These are phyloP conservation scores for Thereuonema tuberculata DNA, from an alignment of 1,140 invertebrate genomes.

Conservation along the genomic window DNA sequence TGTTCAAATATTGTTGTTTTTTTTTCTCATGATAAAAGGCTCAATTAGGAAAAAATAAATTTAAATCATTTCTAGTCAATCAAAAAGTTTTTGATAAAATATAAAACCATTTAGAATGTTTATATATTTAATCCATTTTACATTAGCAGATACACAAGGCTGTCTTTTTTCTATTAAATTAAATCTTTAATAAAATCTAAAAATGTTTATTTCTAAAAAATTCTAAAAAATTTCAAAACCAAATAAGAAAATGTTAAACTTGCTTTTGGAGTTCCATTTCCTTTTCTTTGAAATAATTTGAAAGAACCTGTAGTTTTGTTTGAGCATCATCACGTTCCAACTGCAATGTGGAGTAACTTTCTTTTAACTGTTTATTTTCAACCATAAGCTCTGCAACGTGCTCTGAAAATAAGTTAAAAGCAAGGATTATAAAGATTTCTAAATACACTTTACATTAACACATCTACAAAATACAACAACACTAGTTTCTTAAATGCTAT, in stretches of 20 bases:
- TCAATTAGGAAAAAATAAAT: too few species aligned
- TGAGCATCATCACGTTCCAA: constrained; percentile 63
- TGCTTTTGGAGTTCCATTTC: constrained; percentile 67
- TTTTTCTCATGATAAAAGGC: too few species aligned
- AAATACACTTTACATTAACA: background rate
- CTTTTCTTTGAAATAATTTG: constrained; percentile 75
- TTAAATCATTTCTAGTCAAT: too few species aligned
- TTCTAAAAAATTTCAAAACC: background rate
- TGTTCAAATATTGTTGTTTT: too few species aligned
- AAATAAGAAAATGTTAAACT: background rate
- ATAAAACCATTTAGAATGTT: too few species aligned
- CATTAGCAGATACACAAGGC: too few species aligned
- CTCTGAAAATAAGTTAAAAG: background rate
- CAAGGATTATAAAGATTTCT: background rate
- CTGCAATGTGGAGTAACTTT: constrained; percentile 52
- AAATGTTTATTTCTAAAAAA: too few species aligned
- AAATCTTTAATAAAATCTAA: constrained; percentile 5
- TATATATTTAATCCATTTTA: too few species aligned
- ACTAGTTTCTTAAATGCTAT: too few species aligned
- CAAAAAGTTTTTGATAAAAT: too few species aligned
- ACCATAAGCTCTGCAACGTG: background rate
- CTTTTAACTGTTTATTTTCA: constrained; percentile 33
- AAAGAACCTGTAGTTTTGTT: constrained; percentile 66
- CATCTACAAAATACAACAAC: too few species aligned
- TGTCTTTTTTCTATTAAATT: background rate